These are phyloP conservation scores for Macrosiphum euphorbiae DNA, from an alignment of 2,888 invertebrate species.

Conservation along the genomic window DNA sequence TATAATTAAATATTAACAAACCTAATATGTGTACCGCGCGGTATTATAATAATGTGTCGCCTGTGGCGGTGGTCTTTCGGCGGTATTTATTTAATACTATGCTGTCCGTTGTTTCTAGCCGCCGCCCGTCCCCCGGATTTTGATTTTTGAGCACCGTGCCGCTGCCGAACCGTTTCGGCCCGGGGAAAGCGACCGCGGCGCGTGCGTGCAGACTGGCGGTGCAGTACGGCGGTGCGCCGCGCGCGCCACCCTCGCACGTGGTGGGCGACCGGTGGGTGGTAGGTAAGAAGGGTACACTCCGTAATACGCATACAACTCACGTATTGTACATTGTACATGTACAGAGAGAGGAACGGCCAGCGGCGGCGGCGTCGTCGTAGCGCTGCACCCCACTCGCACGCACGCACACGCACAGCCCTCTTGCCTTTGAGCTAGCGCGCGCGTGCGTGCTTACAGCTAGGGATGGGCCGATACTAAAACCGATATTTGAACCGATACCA, in stretches of 20 bases:
- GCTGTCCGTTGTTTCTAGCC: neutral
- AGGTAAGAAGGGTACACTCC: constrained; percentile 21
- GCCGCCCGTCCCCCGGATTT: neutral
- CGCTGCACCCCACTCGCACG: constrained; percentile 1
- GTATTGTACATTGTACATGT: neutral
- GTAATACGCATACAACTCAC: neutral
- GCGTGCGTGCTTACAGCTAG: neutral
- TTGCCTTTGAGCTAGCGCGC: no score
- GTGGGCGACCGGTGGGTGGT: neutral
- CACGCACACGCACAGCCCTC: neutral
- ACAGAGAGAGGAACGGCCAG: neutral
- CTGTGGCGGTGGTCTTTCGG: neutral
- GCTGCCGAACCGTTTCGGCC: constrained; percentile 8
- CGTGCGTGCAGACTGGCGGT: neutral
- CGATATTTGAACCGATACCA: no score
- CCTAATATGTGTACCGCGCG: no score
- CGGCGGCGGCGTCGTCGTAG: neutral
- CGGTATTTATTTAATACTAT: neutral
- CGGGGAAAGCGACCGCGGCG: constrained; percentile 9
- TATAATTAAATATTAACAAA: no score
- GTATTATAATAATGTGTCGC: neutral
- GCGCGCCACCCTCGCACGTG: no score
- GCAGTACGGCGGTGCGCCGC: neutral
- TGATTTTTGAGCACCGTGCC: constrained; percentile 51
- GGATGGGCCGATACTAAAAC: no score